Conservation (phyloP, 92 coral and sea anemone species). For the Phenganax stokvisi region DNA sequence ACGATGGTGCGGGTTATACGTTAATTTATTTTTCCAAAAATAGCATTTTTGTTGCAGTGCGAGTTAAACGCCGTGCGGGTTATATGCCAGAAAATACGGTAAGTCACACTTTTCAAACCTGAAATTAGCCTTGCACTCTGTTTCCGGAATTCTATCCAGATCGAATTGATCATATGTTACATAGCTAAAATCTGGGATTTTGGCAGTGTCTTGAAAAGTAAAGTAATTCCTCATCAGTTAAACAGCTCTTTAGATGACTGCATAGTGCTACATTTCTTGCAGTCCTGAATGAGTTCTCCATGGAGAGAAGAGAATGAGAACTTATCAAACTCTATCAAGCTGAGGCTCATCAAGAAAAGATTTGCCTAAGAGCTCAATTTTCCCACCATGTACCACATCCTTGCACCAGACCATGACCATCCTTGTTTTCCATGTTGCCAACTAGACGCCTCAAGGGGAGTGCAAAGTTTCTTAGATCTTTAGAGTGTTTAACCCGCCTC, state of each 20-base stretch:
- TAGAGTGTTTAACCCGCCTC: no score
- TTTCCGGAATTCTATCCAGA: constrained; percentile 32
- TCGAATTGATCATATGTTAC: constrained; percentile 40
- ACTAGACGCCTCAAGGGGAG: no score
- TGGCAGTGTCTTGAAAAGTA: not conserved
- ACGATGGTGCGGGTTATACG: no score
- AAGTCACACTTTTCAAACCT: constrained; percentile 46
- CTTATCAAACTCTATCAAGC: not conserved
- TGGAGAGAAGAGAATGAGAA: no score
- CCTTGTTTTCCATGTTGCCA: not conserved
- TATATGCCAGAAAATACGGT: not conserved
- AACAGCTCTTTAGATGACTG: constrained; percentile 4
- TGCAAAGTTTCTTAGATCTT: no score
- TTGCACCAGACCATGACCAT: not conserved
- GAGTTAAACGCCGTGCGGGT: no score
- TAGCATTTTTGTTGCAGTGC: no score
- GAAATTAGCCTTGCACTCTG: constrained; percentile 53
- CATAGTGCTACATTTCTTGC: constrained; percentile 19
- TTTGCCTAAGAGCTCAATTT: constrained; percentile 2
- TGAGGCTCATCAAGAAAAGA: not conserved
- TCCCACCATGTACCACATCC: constrained; percentile 4
- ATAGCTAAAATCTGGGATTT: constrained; percentile 41
- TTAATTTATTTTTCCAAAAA: no score
- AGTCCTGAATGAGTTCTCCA: constrained; percentile 1
- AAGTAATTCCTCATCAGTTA: constrained; percentile 42